Conservation (phyloP, 2,113 vertebrate genomes). For the Pogona vitticeps region DNA sequence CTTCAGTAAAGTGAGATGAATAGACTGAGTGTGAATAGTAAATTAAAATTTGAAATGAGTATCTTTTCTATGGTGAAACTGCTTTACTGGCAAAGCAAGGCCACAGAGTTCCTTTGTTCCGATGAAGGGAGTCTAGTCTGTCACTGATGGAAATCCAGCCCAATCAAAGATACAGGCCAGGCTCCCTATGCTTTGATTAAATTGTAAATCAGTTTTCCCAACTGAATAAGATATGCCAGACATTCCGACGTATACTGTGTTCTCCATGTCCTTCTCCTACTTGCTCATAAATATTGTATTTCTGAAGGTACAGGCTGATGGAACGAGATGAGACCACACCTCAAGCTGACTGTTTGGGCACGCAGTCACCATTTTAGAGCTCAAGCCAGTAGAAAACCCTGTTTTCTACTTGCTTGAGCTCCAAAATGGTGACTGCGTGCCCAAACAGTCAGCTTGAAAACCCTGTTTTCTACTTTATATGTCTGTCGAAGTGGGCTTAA, state of each 20-base stretch:
- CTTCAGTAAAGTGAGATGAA: background rate
- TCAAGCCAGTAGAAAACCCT: too few relatives aligned
- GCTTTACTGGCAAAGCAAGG: background rate
- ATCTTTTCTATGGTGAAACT: background rate
- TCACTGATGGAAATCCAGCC: background rate
- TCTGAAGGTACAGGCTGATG: too few relatives aligned
- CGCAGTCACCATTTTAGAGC: too few relatives aligned
- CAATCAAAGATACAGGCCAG: background rate
- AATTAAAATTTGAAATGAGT: background rate
- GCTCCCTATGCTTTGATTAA: background rate
- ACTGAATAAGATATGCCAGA: background rate
- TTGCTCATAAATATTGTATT: background rate
- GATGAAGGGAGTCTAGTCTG: background rate
- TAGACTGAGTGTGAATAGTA: background rate
- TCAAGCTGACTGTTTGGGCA: too few relatives aligned
- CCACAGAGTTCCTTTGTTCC: background rate
- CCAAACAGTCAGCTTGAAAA: too few relatives aligned
- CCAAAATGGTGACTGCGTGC: too few relatives aligned
- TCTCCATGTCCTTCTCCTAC: background rate
- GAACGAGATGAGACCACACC: too few relatives aligned
- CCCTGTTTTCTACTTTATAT: too few relatives aligned
- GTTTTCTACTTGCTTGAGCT: too few relatives aligned
- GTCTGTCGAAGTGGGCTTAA: too few relatives aligned
- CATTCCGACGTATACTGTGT: background rate
- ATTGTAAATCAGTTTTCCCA: background rate